Evolutionary conservation across 2,888 invertebrate species (phyloP).

Genomic region (Eupithecia exiguata): DNA sequence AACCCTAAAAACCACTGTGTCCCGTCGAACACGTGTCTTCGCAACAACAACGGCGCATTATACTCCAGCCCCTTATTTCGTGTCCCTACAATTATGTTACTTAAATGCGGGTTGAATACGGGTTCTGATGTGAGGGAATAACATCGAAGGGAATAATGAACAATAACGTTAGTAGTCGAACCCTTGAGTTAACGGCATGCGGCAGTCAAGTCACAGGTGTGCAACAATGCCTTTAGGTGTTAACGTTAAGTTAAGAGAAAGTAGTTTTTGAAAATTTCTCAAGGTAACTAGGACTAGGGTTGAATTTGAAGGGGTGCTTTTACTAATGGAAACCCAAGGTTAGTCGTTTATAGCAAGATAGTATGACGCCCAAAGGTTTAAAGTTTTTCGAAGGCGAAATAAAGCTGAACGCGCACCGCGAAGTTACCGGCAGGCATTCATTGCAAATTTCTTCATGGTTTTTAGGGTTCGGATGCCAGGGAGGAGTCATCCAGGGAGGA

Average conservation of each 20-base stretch:
- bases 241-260: too few species aligned
- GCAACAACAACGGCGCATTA: neutral
- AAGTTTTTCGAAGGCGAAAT: neutral
- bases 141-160: neutral
- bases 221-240: neutral
- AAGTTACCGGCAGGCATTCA: too few species aligned
- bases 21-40: conserved; percentile 5
- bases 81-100: neutral
- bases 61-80: conserved; percentile 3
- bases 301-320: neutral
- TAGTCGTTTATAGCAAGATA: neutral
- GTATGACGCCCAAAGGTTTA: neutral
- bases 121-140: neutral
- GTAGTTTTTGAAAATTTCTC: neutral
- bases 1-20: neutral
- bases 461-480: too few species aligned
- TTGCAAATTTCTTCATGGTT: too few species aligned
- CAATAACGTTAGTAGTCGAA: neutral
- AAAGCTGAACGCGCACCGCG: too few species aligned
- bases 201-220: conserved; percentile 1
- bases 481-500: too few species aligned
- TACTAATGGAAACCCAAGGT: neutral
- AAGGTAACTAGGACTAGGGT: neutral
- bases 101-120: conserved; percentile 9
- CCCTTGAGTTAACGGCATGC: conserved; percentile 1